These are phyloP conservation scores for Drusus annulatus DNA, from an alignment of 1,140 invertebrate genomes.

Conservation along the genomic window DNA sequence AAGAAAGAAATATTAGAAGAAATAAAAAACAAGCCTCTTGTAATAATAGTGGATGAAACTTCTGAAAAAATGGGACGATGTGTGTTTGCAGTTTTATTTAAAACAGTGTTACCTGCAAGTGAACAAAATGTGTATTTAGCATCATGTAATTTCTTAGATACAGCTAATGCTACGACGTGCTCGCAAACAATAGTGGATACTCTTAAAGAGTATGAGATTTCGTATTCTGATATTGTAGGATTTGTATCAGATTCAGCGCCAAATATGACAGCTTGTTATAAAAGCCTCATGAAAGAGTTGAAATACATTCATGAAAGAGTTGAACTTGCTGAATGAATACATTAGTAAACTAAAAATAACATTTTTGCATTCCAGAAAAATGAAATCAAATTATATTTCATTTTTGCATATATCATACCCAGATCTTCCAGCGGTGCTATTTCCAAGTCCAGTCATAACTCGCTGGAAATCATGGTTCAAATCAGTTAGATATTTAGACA, in stretches of 20 bases:
- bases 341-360: slow-evolving; percentile 49
- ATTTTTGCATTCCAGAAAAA: too few relatives aligned
- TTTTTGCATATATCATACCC: slow-evolving; percentile 36
- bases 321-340: slow-evolving; percentile 45
- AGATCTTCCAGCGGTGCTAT: slow-evolving; percentile 34
- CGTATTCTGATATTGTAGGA: slow-evolving; percentile 17
- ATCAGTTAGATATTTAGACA: slow-evolving; percentile 45
- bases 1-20: slow-evolving; percentile 34
- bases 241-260: slow-evolving; percentile 43
- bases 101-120: slow-evolving; percentile 37
- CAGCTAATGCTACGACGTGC: slow-evolving; percentile 48
- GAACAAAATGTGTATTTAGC: slow-evolving; percentile 42
- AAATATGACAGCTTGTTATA: slow-evolving; percentile 44
- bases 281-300: slow-evolving; percentile 28
- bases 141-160: slow-evolving; percentile 40
- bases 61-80: slow-evolving; percentile 20
- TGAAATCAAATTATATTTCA: slow-evolving; percentile 43
- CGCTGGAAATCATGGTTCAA: slow-evolving; percentile 49
- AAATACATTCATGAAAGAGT: slow-evolving; percentile 41
- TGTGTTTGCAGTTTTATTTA: slow-evolving; percentile 46
- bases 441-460: slow-evolving; percentile 47
- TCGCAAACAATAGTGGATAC: slow-evolving; percentile 45
- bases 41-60: slow-evolving; percentile 34
- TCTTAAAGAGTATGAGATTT: slow-evolving; percentile 50
- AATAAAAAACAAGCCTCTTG: slow-evolving; percentile 42